Evolutionary conservation across 2,797 vertebrate species (phyloP).

Genomic region (Premnoplex brunnescens): DNA sequence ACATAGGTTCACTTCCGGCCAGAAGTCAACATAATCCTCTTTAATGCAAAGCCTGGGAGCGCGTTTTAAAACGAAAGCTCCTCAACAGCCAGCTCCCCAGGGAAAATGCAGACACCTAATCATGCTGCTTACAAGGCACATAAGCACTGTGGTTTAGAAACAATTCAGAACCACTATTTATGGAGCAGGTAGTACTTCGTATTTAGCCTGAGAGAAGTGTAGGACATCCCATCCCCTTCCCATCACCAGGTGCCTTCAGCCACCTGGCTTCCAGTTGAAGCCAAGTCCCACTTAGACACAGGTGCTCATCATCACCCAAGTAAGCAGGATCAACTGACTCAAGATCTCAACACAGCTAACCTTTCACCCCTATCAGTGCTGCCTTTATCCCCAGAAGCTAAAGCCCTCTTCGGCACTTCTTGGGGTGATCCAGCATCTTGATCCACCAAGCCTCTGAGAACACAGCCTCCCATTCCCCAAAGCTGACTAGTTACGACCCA

Average conservation of each 20-base stretch:
- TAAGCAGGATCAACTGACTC: background rate
- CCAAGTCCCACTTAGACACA: background rate
- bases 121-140: background rate
- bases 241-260: background rate
- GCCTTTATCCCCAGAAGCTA: background rate
- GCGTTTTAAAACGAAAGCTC: background rate
- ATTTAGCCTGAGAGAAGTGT: background rate
- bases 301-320: too few species aligned
- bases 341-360: background rate
- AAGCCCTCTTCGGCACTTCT: background rate
- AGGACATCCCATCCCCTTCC: background rate
- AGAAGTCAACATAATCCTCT: fast-evolving
- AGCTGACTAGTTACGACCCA: background rate
- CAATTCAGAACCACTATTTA: background rate
- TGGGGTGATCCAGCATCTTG: background rate
- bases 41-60: background rate
- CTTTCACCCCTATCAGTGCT: fast-evolving
- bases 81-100: background rate
- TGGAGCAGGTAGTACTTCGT: fast-evolving
- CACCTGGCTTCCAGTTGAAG: background rate
- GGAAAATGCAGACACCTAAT: fast-evolving
- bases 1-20: background rate
- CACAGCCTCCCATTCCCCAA: background rate
- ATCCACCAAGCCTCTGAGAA: background rate
- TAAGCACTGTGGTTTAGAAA: fast-evolving